Conservation (phyloP, 2,888 invertebrate genomes). For the Trichopoda pennipes region DNA sequence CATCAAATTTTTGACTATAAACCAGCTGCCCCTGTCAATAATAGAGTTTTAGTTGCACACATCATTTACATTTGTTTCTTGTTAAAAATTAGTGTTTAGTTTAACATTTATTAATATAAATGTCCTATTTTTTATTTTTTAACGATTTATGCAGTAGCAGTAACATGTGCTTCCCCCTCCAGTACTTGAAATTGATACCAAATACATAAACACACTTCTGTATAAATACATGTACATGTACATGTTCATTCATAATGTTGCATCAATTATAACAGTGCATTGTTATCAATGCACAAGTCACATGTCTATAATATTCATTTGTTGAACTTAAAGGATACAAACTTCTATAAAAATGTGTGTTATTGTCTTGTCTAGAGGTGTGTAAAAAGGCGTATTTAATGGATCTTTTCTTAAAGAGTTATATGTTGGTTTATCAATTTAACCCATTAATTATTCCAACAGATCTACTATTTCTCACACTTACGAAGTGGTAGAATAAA, state of each 20-base stretch:
- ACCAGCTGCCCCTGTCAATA: constrained; percentile 45
- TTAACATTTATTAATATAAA: constrained; percentile 67
- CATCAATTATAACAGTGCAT: constrained; percentile 3
- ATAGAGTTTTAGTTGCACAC: constrained; percentile 32
- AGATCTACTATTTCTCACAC: background rate
- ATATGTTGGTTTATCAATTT: constrained; percentile 49
- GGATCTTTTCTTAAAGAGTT: constrained; percentile 45
- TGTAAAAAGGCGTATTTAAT: constrained; percentile 50
- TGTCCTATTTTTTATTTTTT: constrained; percentile 46
- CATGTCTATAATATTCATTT: constrained; percentile 20
- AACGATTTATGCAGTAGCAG: constrained; percentile 48
- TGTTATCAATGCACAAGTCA: constrained; percentile 5
- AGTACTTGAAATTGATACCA: constrained; percentile 28
- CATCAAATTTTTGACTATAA: constrained; percentile 38
- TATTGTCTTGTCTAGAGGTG: constrained; percentile 44
- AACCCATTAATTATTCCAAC: constrained; percentile 43
- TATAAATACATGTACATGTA: background rate
- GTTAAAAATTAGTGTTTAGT: constrained; percentile 70
- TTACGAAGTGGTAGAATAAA: constrained; percentile 13
- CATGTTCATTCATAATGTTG: constrained; percentile 12
- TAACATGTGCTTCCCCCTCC: constrained; percentile 48
- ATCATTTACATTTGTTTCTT: constrained; percentile 68
- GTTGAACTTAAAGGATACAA: background rate
- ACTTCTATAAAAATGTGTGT: constrained; percentile 45
- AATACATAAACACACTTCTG: constrained; percentile 11